phyloP scores from a whole-genome alignment of 2,797 vertebrate species.

The Buphagus erythrorhynchus region DNA sequence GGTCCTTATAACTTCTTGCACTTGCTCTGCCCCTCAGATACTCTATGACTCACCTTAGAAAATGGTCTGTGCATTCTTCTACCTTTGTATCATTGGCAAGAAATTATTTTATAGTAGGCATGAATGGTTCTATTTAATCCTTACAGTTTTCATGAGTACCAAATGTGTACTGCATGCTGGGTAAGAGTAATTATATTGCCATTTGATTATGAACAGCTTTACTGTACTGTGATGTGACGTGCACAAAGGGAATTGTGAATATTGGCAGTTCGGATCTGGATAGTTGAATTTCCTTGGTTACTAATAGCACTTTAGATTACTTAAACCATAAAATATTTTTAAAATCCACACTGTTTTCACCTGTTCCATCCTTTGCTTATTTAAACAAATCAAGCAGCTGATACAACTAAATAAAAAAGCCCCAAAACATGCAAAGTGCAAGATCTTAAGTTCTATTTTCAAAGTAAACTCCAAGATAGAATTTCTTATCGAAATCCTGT shows the following conservation, averaged over 20 bases:
- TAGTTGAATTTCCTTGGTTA: not conserved
- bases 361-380: not conserved
- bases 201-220: not conserved
- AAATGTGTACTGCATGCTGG: not conserved
- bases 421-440: not conserved
- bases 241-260: not conserved
- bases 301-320: not conserved
- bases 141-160: not conserved
- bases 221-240: not conserved
- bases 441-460: not conserved
- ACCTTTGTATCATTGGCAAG: not conserved
- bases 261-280: not conserved
- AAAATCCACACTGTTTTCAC: not conserved
- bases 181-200: slow-evolving; percentile 3
- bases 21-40: not conserved
- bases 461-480: not conserved
- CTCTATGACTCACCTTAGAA: not conserved
- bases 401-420: not conserved
- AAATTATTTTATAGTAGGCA: not conserved
- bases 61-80: not conserved
- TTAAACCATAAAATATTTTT: not conserved
- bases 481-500: not conserved
- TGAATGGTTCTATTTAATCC: not conserved
- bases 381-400: not conserved
- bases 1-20: not conserved